These are phyloP conservation scores for Horisme vitalbata DNA, from an alignment of 2,888 invertebrate genomes.

Conservation along the genomic window DNA sequence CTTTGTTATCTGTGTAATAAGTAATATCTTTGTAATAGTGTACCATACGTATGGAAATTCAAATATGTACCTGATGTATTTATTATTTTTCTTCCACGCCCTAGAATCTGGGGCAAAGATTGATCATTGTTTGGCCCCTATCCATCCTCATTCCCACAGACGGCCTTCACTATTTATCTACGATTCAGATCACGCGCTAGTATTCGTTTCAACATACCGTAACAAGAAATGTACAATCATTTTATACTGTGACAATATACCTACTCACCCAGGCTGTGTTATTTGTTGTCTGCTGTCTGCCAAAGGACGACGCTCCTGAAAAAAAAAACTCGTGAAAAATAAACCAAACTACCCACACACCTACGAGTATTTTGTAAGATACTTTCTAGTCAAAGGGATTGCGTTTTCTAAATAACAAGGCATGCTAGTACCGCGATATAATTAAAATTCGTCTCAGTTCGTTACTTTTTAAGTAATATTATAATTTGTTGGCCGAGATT, in stretches of 20 bases:
- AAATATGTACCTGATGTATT: too few species aligned
- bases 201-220: slow-evolving; percentile 81
- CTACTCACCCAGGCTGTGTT: slow-evolving; percentile 49
- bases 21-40: too few species aligned
- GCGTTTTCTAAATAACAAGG: too few species aligned
- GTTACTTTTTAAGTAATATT: slow-evolving; percentile 67
- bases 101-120: too few species aligned
- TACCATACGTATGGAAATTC: too few species aligned
- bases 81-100: too few species aligned
- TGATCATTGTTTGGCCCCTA: slow-evolving; percentile 73
- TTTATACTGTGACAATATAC: slow-evolving; percentile 60
- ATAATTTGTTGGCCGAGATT: slow-evolving; percentile 55
- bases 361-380: slow-evolving; percentile 38
- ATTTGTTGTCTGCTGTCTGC: slow-evolving; percentile 60
- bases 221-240: slow-evolving; percentile 50
- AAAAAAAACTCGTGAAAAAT: slow-evolving; percentile 27
- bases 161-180: too few species aligned
- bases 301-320: slow-evolving; percentile 62
- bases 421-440: slow-evolving; percentile 6
- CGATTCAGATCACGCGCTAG: slow-evolving; percentile 72
- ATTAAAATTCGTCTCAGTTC: slow-evolving; percentile 54
- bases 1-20: too few species aligned
- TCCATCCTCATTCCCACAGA: too few species aligned
- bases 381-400: slow-evolving; percentile 40
- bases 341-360: slow-evolving; percentile 28